These are phyloP conservation scores for Pycnonotus jocosus DNA, from an alignment of 2,113 vertebrate genomes.

Conservation along the genomic window DNA sequence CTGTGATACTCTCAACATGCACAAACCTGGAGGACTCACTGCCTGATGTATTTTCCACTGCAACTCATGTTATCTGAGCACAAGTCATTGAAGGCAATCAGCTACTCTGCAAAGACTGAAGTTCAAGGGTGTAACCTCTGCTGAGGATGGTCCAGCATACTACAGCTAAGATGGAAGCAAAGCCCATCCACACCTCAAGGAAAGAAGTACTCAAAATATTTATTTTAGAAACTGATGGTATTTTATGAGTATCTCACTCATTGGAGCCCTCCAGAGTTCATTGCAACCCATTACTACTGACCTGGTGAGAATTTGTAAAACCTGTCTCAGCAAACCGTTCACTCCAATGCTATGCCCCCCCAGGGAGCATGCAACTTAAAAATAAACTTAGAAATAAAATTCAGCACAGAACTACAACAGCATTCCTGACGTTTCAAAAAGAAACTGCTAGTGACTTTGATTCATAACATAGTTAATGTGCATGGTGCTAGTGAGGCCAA, in stretches of 20 bases:
- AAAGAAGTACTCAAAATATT: background rate
- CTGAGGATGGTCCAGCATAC: background rate
- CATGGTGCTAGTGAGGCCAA: background rate
- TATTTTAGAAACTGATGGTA: background rate
- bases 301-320: background rate
- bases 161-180: background rate
- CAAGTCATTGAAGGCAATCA: background rate
- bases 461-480: background rate
- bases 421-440: background rate
- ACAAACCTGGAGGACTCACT: background rate
- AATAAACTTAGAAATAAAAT: background rate
- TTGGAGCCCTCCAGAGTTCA: background rate
- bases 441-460: background rate
- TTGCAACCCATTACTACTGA: background rate
- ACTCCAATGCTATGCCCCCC: background rate
- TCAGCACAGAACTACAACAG: background rate
- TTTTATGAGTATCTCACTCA: background rate
- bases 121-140: background rate
- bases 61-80: accelerated
- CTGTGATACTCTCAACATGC: background rate
- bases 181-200: background rate
- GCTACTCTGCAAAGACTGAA: background rate
- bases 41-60: background rate
- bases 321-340: background rate
- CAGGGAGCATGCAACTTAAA: background rate